A percentile compares a stretch with the other conserved stretches of the same genome.
These are phyloP conservation scores for Caenorhabditis auriculariae DNA, from an alignment of 2,888 invertebrate genomes.

Conservation along the genomic window DNA sequence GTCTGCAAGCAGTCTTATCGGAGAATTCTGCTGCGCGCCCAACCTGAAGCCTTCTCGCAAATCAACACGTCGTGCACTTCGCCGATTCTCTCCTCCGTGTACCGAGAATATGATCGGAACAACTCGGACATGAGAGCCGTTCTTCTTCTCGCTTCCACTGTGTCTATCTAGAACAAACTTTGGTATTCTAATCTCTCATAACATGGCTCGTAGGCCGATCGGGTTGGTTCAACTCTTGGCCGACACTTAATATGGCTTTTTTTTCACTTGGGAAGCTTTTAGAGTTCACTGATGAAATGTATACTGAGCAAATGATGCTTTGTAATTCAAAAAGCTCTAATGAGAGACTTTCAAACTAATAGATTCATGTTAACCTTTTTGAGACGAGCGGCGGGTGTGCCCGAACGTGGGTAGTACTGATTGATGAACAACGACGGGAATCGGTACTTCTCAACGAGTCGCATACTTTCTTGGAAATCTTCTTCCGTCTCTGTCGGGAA, in stretches of 20 bases:
- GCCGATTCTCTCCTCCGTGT: slow-evolving; percentile 70
- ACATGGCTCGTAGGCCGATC: too few relatives aligned
- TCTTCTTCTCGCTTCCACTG: slow-evolving; percentile 77
- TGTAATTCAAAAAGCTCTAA: too few relatives aligned
- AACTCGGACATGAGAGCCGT: slow-evolving; percentile 85
- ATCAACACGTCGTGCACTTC: slow-evolving; percentile 74
- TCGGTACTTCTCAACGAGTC: slow-evolving; percentile 79
- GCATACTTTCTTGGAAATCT: slow-evolving; percentile 82
- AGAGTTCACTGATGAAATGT: too few relatives aligned
- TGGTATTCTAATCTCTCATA: too few relatives aligned
- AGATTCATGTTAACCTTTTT: too few relatives aligned
- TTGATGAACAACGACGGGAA: slow-evolving; percentile 92
- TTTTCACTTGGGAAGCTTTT: too few relatives aligned
- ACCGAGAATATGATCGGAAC: slow-evolving; percentile 74
- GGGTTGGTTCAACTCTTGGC: too few relatives aligned
- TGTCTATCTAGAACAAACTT: slow-evolving; percentile 24
- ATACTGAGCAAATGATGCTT: too few relatives aligned
- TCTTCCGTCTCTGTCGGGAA: slow-evolving; percentile 91
- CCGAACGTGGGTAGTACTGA: slow-evolving; percentile 93
- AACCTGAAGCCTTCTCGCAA: slow-evolving; percentile 81
- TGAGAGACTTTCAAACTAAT: too few relatives aligned
- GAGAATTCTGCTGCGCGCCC: not conserved
- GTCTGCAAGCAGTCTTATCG: slow-evolving; percentile 68
- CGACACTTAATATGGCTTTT: too few relatives aligned
- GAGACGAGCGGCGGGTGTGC: slow-evolving; percentile 92